These are phyloP conservation scores for Passer montanus DNA, from an alignment of 2,113 vertebrate genomes.

Conservation along the genomic window DNA sequence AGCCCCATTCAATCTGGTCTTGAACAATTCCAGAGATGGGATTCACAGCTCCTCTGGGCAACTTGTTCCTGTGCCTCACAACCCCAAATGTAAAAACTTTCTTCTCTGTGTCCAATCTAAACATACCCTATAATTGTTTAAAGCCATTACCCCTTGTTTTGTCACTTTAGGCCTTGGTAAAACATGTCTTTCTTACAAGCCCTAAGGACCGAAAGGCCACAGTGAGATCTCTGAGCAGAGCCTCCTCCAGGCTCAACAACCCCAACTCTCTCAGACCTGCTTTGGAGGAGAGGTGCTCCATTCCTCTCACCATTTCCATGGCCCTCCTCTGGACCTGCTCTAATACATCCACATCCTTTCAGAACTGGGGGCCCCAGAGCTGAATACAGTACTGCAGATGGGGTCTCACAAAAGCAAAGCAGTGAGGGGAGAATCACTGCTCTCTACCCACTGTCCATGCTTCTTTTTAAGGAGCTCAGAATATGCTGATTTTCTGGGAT, in stretches of 20 bases:
- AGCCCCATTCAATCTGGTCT: not conserved
- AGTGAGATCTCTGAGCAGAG: not conserved
- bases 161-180: not conserved
- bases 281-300: not conserved
- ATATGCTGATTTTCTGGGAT: rapidly evolving
- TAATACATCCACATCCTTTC: not conserved
- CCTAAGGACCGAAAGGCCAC: rapidly evolving
- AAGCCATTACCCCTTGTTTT: not conserved
- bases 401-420: not conserved
- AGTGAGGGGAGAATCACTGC: not conserved
- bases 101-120: not conserved
- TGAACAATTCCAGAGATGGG: not conserved
- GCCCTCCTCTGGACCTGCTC: not conserved
- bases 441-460: rapidly evolving
- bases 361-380: not conserved
- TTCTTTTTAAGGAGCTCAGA: not conserved
- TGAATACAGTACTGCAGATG: not conserved
- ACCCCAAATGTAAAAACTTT: rapidly evolving
- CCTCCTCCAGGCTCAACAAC: not conserved
- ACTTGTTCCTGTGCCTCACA: not conserved
- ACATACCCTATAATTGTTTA: not conserved
- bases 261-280: not conserved
- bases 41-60: not conserved
- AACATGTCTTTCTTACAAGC: not conserved
- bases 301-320: not conserved